phyloP scores from a whole-genome alignment of 1,140 invertebrate species.

The Thrips palmi region DNA sequence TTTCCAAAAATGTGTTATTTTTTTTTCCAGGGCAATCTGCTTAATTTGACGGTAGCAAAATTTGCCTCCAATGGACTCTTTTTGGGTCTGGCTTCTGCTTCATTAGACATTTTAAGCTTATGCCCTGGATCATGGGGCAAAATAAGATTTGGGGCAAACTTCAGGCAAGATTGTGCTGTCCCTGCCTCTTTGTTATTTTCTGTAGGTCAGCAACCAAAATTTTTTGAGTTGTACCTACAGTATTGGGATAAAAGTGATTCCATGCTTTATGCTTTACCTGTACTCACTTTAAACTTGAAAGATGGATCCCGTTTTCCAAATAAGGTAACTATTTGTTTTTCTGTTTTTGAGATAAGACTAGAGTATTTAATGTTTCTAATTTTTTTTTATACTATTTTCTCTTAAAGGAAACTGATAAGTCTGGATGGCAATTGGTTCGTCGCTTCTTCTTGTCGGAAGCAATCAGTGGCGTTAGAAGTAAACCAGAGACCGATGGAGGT shows the following conservation, averaged over 20 bases:
- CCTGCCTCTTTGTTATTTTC: constrained; percentile 31
- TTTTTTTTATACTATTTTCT: constrained; percentile 9
- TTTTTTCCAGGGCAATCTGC: constrained; percentile 23
- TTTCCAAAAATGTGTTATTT: neutral
- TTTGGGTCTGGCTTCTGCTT: constrained; percentile 12
- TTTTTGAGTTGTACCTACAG: constrained; percentile 36
- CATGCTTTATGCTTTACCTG: constrained; percentile 34
- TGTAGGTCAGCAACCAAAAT: constrained; percentile 23
- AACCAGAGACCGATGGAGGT: neutral
- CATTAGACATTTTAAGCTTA: constrained; percentile 21
- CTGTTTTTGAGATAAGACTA: constrained; percentile 19
- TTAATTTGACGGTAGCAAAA: constrained; percentile 24
- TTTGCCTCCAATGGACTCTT: constrained; percentile 18
- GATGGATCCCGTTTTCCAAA: constrained; percentile 15
- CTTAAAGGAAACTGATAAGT: constrained; percentile 7
- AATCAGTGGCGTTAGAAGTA: neutral
- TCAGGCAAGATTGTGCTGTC: constrained; percentile 29
- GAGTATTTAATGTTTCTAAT: constrained; percentile 9
- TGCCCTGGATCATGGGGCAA: constrained; percentile 17
- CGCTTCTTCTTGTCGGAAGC: neutral
- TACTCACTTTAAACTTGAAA: constrained; percentile 27
- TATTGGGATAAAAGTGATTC: constrained; percentile 26
- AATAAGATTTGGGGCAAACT: constrained; percentile 35
- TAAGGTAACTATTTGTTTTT: constrained; percentile 15
- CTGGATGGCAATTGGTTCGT: constrained; percentile 7